Evolutionary conservation across 1,140 invertebrate species (phyloP), one percentile per base, ranked within the genome.

Genomic region (Cheumatopsyche charites): DNA sequence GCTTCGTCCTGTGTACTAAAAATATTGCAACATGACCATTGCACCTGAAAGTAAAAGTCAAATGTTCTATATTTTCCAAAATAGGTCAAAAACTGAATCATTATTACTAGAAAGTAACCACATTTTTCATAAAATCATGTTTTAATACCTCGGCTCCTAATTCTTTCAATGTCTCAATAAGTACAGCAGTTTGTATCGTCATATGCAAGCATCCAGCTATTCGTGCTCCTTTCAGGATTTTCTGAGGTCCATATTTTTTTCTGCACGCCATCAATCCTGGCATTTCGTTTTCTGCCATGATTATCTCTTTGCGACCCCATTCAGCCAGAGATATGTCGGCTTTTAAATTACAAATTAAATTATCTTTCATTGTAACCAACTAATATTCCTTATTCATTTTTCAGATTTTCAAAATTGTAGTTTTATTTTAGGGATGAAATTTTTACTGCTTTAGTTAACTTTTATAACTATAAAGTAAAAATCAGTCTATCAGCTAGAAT

Each of bases 141-240:
- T n/a, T n/a, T n/a, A n/a, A n/a, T 84, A 98, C 96, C 86, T 98
- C 90, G 76, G 98, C 98, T 69, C 98, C 98, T 42, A 99, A 87
- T 82, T 97, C 97, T 49, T 90, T 84, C 0, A 99, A 88, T 2
- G 98, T 99, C 85, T 99, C 98, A 78, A 99, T 99, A 0, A 99
- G 89, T 42, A 99, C 98, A 26, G 97, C 98, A n/a, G 98, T 99
- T 85, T 99, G 98, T 41, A 99, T 92, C 29, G 98, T 99, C 97
- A 99, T 98, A 79, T 99, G 97, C 6, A 99, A 88, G 83, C 97
- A 99, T 23, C 98, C 98, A 78, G 97, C 94, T 80, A 99, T 98
- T 73, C 93, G 89, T 7, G 97, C 96, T 45, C 97, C 97, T 80
- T 94, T 95, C 6, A 99, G 85, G 21, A 96, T 91, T 82, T 99